Percentiles rank a stretch among this genome's conserved stretches.
Evolutionary conservation across 2,797 vertebrate species (phyloP).

Genomic region (Urocyon cinereoargenteus): DNA sequence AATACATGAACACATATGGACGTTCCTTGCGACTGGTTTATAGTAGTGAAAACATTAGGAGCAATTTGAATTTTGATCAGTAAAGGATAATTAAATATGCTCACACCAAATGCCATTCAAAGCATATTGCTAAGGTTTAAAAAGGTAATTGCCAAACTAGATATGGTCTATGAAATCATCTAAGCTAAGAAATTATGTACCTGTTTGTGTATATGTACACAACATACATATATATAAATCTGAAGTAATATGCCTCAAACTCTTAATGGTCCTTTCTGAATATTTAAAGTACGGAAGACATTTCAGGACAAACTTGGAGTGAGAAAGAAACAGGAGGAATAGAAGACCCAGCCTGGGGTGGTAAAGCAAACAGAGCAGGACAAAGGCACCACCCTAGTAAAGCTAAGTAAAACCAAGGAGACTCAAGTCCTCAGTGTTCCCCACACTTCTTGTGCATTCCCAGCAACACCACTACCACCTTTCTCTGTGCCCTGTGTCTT

Average conservation of each 20-base stretch:
- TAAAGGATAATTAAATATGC: not conserved
- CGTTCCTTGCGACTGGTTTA: not conserved
- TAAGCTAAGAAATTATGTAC: not conserved
- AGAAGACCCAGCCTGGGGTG: not conserved
- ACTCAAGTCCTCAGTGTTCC: not conserved
- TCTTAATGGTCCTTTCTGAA: not conserved
- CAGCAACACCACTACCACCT: too few species aligned
- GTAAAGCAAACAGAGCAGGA: not conserved
- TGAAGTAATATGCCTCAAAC: not conserved
- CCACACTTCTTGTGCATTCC: too few species aligned
- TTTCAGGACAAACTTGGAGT: not conserved
- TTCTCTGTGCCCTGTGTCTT: too few species aligned
- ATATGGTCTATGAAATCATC: not conserved
- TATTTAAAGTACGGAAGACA: not conserved
- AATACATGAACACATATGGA: not conserved
- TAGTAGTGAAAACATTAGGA: not conserved
- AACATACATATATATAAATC: not conserved
- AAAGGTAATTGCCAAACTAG: not conserved
- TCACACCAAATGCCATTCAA: not conserved
- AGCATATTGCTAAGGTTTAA: not conserved
- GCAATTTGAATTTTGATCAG: not conserved
- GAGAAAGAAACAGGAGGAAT: not conserved
- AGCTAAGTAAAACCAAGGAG: not conserved
- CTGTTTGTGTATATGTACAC: accelerated
- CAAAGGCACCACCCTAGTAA: not conserved